phyloP scores from a whole-genome alignment of 2,888 invertebrate species.

The Sinodicranocentrus sp. region DNA sequence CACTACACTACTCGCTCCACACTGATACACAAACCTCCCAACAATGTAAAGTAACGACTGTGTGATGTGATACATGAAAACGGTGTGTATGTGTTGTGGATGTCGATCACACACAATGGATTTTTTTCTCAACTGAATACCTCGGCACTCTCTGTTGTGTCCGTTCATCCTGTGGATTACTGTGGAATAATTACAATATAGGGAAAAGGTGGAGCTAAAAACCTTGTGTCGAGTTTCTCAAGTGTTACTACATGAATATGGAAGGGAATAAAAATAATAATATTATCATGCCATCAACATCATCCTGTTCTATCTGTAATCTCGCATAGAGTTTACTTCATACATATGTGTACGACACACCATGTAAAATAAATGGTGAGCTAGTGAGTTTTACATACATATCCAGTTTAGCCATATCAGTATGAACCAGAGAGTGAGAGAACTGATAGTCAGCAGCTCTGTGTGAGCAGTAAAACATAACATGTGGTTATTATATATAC shows the following conservation, averaged over 20 bases:
- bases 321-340: conserved; percentile 23
- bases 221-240: conserved; percentile 55
- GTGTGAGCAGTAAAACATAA: conserved; percentile 15
- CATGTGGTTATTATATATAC: conserved; percentile 55
- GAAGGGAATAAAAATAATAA: conserved; percentile 30
- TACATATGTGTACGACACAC: conserved; percentile 45
- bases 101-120: conserved; percentile 44
- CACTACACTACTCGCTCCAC: background rate
- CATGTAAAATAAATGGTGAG: background rate
- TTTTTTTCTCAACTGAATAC: conserved; percentile 34
- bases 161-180: conserved; percentile 55
- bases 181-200: conserved; percentile 55
- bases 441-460: too few relatives aligned
- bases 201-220: conserved; percentile 61
- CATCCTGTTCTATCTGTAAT: conserved; percentile 33
- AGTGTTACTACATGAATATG: conserved; percentile 46
- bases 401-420: conserved; percentile 24
- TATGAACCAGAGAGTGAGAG: background rate
- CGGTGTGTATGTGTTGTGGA: conserved; percentile 16
- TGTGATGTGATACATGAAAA: conserved; percentile 6
- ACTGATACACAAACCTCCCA: background rate
- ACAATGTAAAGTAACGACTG: background rate
- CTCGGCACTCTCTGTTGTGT: conserved; percentile 6
- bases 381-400: background rate
- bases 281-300: conserved; percentile 42